These are phyloP conservation scores for Apamea epomidion DNA, from an alignment of 2,888 invertebrate species.

Conservation along the genomic window DNA sequence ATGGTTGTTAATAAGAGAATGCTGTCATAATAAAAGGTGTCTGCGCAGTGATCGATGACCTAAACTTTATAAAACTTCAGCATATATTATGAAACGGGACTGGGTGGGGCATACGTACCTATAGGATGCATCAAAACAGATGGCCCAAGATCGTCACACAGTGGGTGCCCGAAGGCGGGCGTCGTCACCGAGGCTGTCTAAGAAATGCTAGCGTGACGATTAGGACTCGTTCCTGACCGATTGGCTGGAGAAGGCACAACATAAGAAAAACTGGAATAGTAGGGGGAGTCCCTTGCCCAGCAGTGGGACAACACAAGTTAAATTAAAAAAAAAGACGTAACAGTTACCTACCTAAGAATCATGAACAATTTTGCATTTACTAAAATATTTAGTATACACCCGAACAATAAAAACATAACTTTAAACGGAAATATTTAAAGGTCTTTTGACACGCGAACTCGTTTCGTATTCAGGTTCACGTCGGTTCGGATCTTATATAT, in stretches of 20 bases:
- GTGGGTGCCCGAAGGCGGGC: too few species aligned
- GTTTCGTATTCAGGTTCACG: slow-evolving; percentile 68
- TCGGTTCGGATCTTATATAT: slow-evolving; percentile 37
- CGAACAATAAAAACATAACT: slow-evolving; percentile 72
- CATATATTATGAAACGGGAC: too few species aligned
- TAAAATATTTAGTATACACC: slow-evolving; percentile 45
- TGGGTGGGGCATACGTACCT: too few species aligned
- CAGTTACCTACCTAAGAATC: slow-evolving; percentile 4
- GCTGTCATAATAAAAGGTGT: slow-evolving; percentile 13
- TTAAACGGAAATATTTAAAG: slow-evolving; percentile 77
- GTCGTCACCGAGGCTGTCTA: too few species aligned
- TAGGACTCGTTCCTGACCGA: too few species aligned
- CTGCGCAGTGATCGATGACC: slow-evolving; percentile 6
- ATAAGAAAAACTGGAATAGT: neutral
- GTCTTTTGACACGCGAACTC: slow-evolving; percentile 75
- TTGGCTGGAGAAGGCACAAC: too few species aligned
- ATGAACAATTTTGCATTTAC: slow-evolving; percentile 42
- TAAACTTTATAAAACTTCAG: too few species aligned
- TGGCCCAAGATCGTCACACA: too few species aligned
- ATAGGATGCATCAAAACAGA: too few species aligned
- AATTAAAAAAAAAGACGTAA: neutral
- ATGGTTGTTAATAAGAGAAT: neutral
- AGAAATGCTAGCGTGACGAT: too few species aligned
- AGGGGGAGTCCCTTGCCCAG: neutral
- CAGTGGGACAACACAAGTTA: neutral